Evolutionary conservation across 2,888 invertebrate genomes (phyloP).

Genomic region (Acanthopleura granulata): DNA sequence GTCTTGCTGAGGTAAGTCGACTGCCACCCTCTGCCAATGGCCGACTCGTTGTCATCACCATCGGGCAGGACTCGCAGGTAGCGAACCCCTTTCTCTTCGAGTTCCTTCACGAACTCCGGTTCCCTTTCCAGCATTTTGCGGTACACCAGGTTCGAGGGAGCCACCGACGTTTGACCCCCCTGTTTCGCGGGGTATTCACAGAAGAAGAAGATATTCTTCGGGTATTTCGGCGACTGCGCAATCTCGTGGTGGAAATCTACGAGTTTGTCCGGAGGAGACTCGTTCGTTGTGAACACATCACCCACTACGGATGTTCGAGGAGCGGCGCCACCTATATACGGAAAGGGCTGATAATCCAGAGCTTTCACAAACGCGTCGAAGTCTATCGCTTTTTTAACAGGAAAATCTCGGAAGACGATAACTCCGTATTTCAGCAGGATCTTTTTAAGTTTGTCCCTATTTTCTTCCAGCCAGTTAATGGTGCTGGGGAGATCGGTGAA

Average conservation of each 20-base stretch:
- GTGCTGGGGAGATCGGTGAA: background rate
- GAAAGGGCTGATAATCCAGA: background rate
- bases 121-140: background rate
- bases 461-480: background rate
- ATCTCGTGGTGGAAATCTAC: constrained; percentile 7
- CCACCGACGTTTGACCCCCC: background rate
- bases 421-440: constrained; percentile 1
- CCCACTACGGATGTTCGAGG: background rate
- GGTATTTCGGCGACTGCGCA: background rate
- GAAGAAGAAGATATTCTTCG: background rate
- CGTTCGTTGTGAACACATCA: constrained; percentile 4
- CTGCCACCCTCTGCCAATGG: background rate
- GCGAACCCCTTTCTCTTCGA: background rate
- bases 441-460: background rate
- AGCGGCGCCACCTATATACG: background rate
- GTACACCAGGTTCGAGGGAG: background rate
- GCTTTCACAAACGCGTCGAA: constrained; percentile 4
- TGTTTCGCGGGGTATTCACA: background rate
- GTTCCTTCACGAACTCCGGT: background rate
- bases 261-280: constrained; percentile 2
- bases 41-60: background rate
- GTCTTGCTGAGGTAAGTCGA: background rate
- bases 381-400: background rate
- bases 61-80: background rate
- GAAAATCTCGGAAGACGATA: background rate